These are phyloP conservation scores for Norana najaformis DNA, from an alignment of 2,888 invertebrate genomes.

Conservation along the genomic window DNA sequence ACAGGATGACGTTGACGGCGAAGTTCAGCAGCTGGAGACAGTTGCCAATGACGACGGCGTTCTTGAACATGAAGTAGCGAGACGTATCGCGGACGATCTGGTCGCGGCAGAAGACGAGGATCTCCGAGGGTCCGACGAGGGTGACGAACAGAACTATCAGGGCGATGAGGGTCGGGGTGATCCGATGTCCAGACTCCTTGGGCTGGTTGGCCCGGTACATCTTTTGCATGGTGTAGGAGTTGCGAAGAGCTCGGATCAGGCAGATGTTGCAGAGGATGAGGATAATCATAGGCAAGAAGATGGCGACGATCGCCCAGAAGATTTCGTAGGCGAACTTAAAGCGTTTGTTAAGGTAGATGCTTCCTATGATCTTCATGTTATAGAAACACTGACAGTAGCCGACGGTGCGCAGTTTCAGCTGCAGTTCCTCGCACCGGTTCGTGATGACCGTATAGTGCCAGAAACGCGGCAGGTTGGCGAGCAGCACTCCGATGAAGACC, in stretches of 20 bases:
- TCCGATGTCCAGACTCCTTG: slow-evolving; percentile 48
- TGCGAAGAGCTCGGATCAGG: slow-evolving; percentile 55
- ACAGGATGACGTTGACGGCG: slow-evolving; percentile 75
- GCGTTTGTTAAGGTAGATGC: slow-evolving; percentile 26
- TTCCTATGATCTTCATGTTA: slow-evolving; percentile 17
- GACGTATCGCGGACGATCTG: background rate
- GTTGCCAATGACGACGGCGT: slow-evolving; percentile 49
- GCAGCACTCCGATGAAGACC: slow-evolving; percentile 71
- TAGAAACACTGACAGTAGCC: slow-evolving; percentile 27
- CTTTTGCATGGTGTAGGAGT: slow-evolving; percentile 51
- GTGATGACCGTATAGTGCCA: slow-evolving; percentile 44
- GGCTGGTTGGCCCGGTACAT: background rate
- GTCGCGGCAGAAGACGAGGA: slow-evolving; percentile 48
- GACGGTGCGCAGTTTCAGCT: background rate
- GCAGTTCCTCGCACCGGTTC: background rate
- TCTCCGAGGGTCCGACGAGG: slow-evolving; percentile 57
- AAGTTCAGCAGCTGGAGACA: slow-evolving; percentile 59
- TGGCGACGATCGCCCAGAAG: slow-evolving; percentile 55
- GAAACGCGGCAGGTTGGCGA: slow-evolving; percentile 70
- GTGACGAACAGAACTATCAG: slow-evolving; percentile 58
- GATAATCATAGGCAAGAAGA: slow-evolving; percentile 54
- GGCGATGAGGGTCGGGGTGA: slow-evolving; percentile 57
- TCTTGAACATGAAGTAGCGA: slow-evolving; percentile 19
- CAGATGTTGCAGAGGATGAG: slow-evolving; percentile 57
- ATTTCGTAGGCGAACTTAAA: slow-evolving; percentile 52